Evolutionary conservation across 2,888 invertebrate species (phyloP).

Genomic region (Plemyria rubiginata): DNA sequence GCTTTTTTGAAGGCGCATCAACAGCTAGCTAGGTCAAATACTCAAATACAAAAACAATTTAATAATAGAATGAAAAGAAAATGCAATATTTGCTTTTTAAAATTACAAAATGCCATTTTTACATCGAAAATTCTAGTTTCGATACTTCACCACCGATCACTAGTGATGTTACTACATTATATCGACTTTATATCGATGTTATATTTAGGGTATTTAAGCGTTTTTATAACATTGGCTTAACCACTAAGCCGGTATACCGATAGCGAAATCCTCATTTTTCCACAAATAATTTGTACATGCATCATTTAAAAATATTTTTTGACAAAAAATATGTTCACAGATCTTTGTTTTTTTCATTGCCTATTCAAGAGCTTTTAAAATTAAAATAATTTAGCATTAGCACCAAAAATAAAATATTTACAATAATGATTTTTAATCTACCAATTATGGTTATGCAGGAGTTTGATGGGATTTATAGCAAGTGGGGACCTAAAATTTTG

Average conservation of each 20-base stretch:
- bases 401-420: slow-evolving; percentile 42
- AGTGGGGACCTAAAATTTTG: neutral
- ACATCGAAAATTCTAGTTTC: slow-evolving; percentile 19
- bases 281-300: slow-evolving; percentile 37
- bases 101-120: slow-evolving; percentile 34
- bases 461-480: slow-evolving; percentile 8
- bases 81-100: slow-evolving; percentile 24
- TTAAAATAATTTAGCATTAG: slow-evolving; percentile 39
- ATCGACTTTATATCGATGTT: slow-evolving; percentile 11
- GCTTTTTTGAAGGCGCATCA: neutral
- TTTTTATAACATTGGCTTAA: slow-evolving; percentile 14
- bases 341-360: slow-evolving; percentile 8
- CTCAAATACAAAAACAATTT: slow-evolving; percentile 19
- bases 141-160: slow-evolving; percentile 21
- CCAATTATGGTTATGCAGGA: slow-evolving; percentile 9
- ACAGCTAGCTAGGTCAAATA: slow-evolving; percentile 2
- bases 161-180: slow-evolving; percentile 21
- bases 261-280: slow-evolving; percentile 22
- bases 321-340: slow-evolving; percentile 20
- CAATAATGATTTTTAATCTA: slow-evolving; percentile 28
- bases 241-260: slow-evolving; percentile 18
- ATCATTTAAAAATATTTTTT: slow-evolving; percentile 27
- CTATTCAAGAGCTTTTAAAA: slow-evolving; percentile 22
- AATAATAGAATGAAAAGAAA: slow-evolving; percentile 16
- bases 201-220: slow-evolving; percentile 11